Percentiles rank a stretch among this genome's conserved stretches.
Conservation (phyloP, 2,113 vertebrate species). For the Recurvirostra avosetta region DNA sequence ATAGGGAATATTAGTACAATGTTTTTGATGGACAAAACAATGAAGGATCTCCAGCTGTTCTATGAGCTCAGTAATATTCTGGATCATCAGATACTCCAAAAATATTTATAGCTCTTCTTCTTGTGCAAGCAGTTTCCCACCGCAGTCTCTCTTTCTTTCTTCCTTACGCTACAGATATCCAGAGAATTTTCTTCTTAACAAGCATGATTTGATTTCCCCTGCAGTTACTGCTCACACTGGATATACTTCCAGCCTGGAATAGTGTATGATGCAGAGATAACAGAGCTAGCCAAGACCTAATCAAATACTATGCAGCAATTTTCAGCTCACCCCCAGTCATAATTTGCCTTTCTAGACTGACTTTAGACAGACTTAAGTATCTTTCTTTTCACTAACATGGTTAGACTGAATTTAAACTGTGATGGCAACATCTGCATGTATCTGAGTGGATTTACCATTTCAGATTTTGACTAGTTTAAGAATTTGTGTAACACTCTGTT, state of each 20-base stretch:
- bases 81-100: not conserved
- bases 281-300: not conserved
- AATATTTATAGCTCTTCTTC: not conserved
- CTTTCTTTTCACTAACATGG: not conserved
- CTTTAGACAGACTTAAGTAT: not conserved
- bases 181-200: not conserved
- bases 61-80: not conserved
- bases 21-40: not conserved
- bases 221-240: not conserved
- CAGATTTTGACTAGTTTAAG: not conserved
- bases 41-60: not conserved
- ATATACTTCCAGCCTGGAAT: not conserved
- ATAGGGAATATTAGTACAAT: not conserved
- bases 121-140: not conserved
- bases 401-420: not conserved
- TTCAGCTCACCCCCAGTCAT: not conserved
- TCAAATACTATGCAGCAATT: not conserved
- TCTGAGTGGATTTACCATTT: not conserved
- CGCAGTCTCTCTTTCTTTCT: not conserved
- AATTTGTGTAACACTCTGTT: not conserved
- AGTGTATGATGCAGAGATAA: not conserved
- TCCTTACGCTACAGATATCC: not conserved
- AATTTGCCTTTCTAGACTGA: not conserved
- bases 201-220: not conserved
- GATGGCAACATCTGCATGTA: not conserved